phyloP scores from a whole-genome alignment of 2,113 vertebrate genomes.

The Nipponia nippon region DNA sequence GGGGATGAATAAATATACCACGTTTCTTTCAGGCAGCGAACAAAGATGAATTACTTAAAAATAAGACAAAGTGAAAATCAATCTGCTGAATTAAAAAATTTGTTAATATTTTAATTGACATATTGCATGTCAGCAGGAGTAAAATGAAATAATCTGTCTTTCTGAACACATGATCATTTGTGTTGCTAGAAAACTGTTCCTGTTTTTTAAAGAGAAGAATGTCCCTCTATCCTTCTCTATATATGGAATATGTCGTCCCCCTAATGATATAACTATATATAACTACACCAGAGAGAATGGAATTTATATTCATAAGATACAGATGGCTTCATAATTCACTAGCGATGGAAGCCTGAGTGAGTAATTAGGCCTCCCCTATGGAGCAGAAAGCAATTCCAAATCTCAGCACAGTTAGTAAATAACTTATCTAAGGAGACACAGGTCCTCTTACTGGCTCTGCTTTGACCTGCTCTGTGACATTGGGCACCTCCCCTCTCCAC shows the following conservation, averaged over 20 bases:
- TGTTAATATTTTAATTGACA: constrained; percentile 37
- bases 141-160: constrained; percentile 8
- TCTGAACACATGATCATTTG: neutral
- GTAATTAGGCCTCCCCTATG: neutral
- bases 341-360: neutral
- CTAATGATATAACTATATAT: constrained; percentile 40
- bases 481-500: neutral
- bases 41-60: constrained; percentile 14
- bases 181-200: constrained; percentile 26
- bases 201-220: constrained; percentile 17
- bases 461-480: neutral
- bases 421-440: neutral
- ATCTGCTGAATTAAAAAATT: constrained; percentile 12
- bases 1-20: neutral
- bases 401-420: neutral
- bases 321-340: constrained; percentile 52
- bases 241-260: constrained; percentile 12
- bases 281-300: constrained; percentile 34
- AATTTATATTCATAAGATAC: constrained; percentile 52
- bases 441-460: neutral
- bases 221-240: neutral
- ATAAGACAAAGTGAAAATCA: neutral
- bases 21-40: neutral
- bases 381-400: neutral
- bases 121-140: neutral